Percentiles rank a stretch among this genome's conserved stretches.
Evolutionary conservation across 2,113 vertebrate genomes (phyloP).

Genomic region (Tor tambroides): DNA sequence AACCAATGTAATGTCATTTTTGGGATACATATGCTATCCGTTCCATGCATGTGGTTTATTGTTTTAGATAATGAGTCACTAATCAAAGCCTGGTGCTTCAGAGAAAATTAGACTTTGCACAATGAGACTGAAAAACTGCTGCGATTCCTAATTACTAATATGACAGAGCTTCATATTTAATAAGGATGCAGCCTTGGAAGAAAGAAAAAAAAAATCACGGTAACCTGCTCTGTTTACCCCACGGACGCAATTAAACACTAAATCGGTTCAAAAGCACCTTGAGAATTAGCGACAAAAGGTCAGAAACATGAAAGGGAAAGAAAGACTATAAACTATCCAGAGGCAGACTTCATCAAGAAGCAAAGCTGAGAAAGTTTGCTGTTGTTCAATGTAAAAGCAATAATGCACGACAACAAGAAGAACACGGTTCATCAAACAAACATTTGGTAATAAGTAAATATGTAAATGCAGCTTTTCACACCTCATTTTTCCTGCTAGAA

Average conservation of each 20-base stretch:
- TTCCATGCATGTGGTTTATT: conserved; percentile 14
- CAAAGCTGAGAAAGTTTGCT: background rate
- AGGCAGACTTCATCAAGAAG: conserved; percentile 24
- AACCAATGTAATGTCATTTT: background rate
- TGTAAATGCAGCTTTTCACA: background rate
- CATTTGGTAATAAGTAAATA: background rate
- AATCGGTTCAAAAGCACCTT: conserved; percentile 34
- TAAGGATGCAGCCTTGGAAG: conserved; percentile 17
- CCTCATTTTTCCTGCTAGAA: background rate
- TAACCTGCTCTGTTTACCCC: conserved; percentile 31
- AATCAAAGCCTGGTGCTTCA: background rate
- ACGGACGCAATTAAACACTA: conserved; percentile 48
- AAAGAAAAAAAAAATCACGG: background rate
- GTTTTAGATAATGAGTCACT: conserved; percentile 26
- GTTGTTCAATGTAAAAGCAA: background rate
- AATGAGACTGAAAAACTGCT: conserved; percentile 18
- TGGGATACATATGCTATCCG: background rate
- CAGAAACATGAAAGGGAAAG: conserved; percentile 28
- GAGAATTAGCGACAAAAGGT: conserved; percentile 28
- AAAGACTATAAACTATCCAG: background rate
- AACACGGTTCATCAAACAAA: background rate
- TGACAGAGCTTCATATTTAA: conserved; percentile 22
- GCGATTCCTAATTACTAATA: conserved; percentile 47
- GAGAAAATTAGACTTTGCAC: background rate
- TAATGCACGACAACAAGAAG: background rate